Evolutionary conservation across 2,797 vertebrate genomes (phyloP).

Genomic region (Tachyglossus aculeatus): DNA sequence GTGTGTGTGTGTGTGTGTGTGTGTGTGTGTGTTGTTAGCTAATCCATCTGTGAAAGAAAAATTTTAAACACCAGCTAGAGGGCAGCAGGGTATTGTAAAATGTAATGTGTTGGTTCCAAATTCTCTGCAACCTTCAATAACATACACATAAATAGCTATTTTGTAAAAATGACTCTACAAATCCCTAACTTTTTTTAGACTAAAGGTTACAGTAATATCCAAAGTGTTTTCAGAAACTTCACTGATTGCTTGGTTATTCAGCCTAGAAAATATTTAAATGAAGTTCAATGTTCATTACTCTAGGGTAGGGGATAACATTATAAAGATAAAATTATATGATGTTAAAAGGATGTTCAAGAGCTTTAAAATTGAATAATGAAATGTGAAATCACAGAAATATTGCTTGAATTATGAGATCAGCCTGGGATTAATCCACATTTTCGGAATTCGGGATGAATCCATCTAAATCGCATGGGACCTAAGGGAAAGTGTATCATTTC

Average conservation of each 20-base stretch:
- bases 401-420: neutral
- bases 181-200: neutral
- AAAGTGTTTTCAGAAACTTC: slow-evolving; percentile 11
- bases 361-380: too few species aligned
- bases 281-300: neutral
- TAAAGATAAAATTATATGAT: neutral
- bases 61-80: slow-evolving; percentile 59
- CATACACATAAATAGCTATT: slow-evolving; percentile 4
- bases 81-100: slow-evolving; percentile 65
- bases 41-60: too few species aligned
- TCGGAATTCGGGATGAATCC: slow-evolving; percentile 25
- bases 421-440: slow-evolving; percentile 5
- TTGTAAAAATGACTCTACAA: neutral
- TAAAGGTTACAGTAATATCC: slow-evolving; percentile 4
- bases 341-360: neutral
- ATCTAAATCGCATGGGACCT: neutral
- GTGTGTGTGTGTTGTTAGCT: too few species aligned
- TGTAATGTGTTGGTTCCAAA: neutral
- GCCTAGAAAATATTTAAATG: slow-evolving; percentile 25
- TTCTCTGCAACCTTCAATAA: neutral
- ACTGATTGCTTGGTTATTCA: slow-evolving; percentile 16
- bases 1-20: too few species aligned
- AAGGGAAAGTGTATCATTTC: slow-evolving; percentile 14
- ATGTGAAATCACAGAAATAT: slow-evolving; percentile 26
- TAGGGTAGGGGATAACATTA: neutral